Base-by-base conservation (phyloP, 2,888 invertebrate species). In the Dryocosmus kuriphilus region DNA sequence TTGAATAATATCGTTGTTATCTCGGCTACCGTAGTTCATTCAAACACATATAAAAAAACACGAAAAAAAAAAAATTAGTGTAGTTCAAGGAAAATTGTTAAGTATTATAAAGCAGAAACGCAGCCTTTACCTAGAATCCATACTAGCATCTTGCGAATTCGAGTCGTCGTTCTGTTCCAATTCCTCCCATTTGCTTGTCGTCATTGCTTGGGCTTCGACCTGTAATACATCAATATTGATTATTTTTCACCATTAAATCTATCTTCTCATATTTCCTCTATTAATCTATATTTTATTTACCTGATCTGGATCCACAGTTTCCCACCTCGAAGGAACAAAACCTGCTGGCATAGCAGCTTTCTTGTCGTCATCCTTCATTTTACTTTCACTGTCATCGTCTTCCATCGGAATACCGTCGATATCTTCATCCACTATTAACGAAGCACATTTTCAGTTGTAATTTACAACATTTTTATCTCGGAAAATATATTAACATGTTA, bases 271-370 rank as follows among this genome's bases (percentile, higher is more conserved):
- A 14, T 46, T 51, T 19, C 6, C 30, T 55, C n/a, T 35, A 41
- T 74, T 35, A 14, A 60, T 67, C 14, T 22, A 73, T 19, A 46
- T 35, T 55, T 57, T 61, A 55, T 71, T 77, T 79, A 94, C 93
- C 90, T 96, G 95, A 86, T 96, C 95, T 32, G 98, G 97, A 92
- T 98, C 98, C 32, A 99, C 97, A 63, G 96, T 96, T 93, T 99
- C 98, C 99, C 99, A 99, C 91, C 98, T 97, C 1, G 98, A 98
- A 11, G 97, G 96, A 78, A 98, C 96, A 92, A 98, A 97, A 19
- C 95, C 95, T 1, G 95, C 95, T 79, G 94, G 94, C 85, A 91
- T 92, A 75, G 91, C 89, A 38, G 91, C 88, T 77, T 91, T 90
- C 71, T 89, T 92, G 30, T 90, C 92, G 77, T 81, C 87, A 55